Conservation (phyloP, 2,888 invertebrate species). For the Sarcophaga carnaria region DNA sequence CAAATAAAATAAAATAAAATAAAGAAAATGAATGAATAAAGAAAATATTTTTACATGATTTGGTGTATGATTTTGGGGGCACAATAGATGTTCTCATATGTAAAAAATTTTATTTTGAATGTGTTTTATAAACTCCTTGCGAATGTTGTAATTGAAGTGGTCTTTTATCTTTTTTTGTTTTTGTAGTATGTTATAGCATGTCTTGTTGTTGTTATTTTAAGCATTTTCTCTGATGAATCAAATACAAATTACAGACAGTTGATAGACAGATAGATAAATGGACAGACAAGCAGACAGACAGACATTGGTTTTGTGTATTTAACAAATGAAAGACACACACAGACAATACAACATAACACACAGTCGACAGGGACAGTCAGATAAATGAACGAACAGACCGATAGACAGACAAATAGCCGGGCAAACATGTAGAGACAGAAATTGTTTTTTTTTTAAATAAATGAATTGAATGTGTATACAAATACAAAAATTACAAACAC, state of each 20-base stretch:
- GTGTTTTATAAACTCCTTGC: not conserved
- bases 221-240: conserved; percentile 71
- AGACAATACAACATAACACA: conserved; percentile 10
- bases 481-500: not conserved
- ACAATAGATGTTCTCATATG: too few relatives aligned
- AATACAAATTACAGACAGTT: conserved; percentile 74
- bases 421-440: conserved; percentile 43
- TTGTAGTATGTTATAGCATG: conserved; percentile 25
- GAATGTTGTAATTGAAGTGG: not conserved
- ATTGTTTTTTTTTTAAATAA: conserved; percentile 59
- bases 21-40: conserved; percentile 2
- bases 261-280: conserved; percentile 72
- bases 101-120: not conserved
- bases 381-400: conserved; percentile 68
- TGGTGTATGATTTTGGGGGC: too few relatives aligned
- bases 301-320: conserved; percentile 71
- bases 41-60: conserved; percentile 6
- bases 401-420: conserved; percentile 16
- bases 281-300: conserved; percentile 39
- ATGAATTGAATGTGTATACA: conserved; percentile 56
- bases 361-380: conserved; percentile 28
- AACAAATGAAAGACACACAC: conserved; percentile 56
- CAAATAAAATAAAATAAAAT: not conserved
- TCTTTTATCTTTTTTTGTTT: not conserved
- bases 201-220: conserved; percentile 36